Conservation (phyloP, 2,797 vertebrate species). For the Typhlichthys eigenmanni region DNA sequence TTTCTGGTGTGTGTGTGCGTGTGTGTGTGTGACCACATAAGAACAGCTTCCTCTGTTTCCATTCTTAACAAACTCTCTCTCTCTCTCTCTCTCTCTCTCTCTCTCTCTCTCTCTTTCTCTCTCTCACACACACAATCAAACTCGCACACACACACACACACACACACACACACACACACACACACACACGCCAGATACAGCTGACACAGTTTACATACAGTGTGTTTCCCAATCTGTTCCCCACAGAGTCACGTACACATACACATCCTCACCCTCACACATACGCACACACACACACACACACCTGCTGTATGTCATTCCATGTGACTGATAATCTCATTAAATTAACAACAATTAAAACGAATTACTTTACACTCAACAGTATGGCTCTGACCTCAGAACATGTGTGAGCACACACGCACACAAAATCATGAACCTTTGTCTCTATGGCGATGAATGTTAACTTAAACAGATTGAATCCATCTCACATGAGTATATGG, state of each 20-base stretch:
- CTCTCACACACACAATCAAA: constrained; percentile 3
- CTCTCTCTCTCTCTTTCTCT: constrained; percentile 20
- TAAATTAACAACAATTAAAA: no score
- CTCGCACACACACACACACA: constrained; percentile 11
- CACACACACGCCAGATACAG: constrained; percentile 19
- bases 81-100: background rate
- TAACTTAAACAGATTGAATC: no score
- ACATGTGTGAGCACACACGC: background rate
- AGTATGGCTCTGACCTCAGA: no score
- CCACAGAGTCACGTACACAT: constrained; percentile 11
- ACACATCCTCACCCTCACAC: background rate
- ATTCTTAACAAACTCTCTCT: constrained; percentile 44
- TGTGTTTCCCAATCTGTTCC: constrained; percentile 32
- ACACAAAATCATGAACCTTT: background rate
- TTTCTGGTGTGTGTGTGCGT: constrained; percentile 48
- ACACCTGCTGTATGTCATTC: background rate
- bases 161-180: constrained; percentile 10
- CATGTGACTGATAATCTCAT: background rate
- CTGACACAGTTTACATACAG: constrained; percentile 10
- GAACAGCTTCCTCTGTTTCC: constrained; percentile 53
- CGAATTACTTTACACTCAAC: no score
- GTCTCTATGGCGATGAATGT: no score
- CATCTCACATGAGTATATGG: no score
- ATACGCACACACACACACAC: background rate
- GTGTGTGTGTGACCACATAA: constrained; percentile 40